phyloP scores from a whole-genome alignment of 1,140 invertebrate genomes.

The Leptopilina boulardi region DNA sequence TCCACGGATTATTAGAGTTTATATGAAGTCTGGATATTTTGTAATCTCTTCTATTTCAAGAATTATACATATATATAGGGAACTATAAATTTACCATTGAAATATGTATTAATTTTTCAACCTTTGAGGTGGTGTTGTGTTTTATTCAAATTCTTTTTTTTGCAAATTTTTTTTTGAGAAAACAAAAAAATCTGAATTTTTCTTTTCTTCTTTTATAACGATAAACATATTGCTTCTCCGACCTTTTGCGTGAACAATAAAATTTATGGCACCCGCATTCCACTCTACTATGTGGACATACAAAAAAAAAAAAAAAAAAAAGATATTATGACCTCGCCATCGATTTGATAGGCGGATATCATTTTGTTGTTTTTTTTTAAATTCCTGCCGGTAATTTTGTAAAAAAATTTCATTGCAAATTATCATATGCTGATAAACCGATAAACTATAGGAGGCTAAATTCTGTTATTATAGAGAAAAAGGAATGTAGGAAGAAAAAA shows the following conservation, averaged over 20 bases:
- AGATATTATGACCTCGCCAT: background rate
- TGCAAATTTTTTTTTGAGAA: no score
- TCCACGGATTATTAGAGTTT: constrained; percentile 13
- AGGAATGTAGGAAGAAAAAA: background rate
- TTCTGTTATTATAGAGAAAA: background rate
- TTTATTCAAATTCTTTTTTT: no score
- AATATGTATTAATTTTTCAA: no score
- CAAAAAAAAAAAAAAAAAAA: background rate
- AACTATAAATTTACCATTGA: no score
- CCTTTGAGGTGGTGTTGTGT: no score
- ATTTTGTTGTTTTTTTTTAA: background rate
- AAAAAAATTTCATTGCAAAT: constrained; percentile 8
- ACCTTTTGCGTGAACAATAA: constrained; percentile 13
- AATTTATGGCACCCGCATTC: constrained; percentile 31
- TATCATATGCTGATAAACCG: background rate
- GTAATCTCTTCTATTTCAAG: constrained; percentile 9
- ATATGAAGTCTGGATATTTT: constrained; percentile 22
- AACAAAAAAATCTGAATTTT: background rate
- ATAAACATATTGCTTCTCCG: constrained; percentile 11
- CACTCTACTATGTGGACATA: background rate
- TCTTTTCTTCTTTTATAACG: background rate
- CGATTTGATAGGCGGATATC: constrained; percentile 1
- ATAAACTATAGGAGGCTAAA: no score
- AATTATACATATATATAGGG: no score
- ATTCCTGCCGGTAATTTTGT: background rate